Evolutionary conservation across 2,888 invertebrate species (phyloP).

Genomic region (Octonoba sinensis): DNA sequence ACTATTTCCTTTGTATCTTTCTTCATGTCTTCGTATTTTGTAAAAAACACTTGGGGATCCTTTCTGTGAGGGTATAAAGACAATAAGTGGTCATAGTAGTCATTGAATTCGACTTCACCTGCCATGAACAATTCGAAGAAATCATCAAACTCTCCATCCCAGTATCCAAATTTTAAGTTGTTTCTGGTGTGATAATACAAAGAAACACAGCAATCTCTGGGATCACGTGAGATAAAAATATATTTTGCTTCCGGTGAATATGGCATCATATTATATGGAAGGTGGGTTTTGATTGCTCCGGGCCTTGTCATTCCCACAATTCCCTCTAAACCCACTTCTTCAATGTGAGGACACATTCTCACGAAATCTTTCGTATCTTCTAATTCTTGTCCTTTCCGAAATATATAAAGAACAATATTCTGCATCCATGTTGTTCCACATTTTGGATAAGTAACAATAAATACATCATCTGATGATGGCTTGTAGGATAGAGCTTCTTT

Average conservation of each 20-base stretch:
- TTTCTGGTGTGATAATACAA: constrained; percentile 70
- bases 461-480: constrained; percentile 52
- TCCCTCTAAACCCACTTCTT: constrained; percentile 52
- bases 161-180: constrained; percentile 16
- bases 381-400: constrained; percentile 56
- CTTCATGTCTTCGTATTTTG: constrained; percentile 72
- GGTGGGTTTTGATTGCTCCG: constrained; percentile 67
- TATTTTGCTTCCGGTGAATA: constrained; percentile 64
- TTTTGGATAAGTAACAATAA: constrained; percentile 65
- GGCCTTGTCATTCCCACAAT: constrained; percentile 52
- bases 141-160: constrained; percentile 68
- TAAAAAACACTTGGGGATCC: constrained; percentile 69
- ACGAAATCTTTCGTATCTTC: constrained; percentile 29
- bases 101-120: constrained; percentile 68
- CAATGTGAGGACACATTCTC: constrained; percentile 44
- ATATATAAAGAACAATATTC: constrained; percentile 50
- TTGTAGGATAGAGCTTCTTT: constrained; percentile 58
- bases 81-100: constrained; percentile 66
- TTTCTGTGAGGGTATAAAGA: constrained; percentile 65
- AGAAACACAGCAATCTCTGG: constrained; percentile 72
- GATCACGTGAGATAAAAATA: constrained; percentile 73
- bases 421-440: constrained; percentile 66
- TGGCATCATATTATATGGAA: constrained; percentile 66
- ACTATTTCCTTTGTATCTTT: constrained; percentile 63
- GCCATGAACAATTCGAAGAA: constrained; percentile 71